Conservation (phyloP, 2,113 vertebrate species). For the Vanacampus margaritifer region DNA sequence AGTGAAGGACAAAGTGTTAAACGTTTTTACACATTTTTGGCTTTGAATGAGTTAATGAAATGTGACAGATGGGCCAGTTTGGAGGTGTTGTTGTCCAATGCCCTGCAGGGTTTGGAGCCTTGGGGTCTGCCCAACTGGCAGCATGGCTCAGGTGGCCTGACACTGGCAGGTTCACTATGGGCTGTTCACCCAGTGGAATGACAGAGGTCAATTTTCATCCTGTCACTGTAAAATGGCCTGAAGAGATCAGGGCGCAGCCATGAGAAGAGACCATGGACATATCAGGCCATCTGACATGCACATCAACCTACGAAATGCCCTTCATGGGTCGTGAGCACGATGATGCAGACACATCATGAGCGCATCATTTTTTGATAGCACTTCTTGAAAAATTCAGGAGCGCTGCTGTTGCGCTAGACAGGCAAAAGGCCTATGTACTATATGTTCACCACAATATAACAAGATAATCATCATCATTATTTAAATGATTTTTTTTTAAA, state of each 20-base stretch:
- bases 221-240: constrained; percentile 58
- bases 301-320: constrained; percentile 43
- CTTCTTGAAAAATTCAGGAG: constrained; percentile 26
- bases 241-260: constrained; percentile 37
- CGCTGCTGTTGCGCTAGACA: constrained; percentile 36
- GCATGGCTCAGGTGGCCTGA: constrained; percentile 49
- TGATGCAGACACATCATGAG: constrained; percentile 32
- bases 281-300: constrained; percentile 51
- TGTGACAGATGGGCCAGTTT: constrained; percentile 48
- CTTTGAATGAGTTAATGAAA: constrained; percentile 51
- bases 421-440: constrained; percentile 1
- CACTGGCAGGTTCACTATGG: constrained; percentile 35
- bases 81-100: constrained; percentile 29
- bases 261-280: constrained; percentile 54
- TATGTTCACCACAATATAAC: constrained; percentile 6
- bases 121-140: constrained; percentile 28
- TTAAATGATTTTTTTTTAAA: neutral
- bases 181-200: constrained; percentile 56
- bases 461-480: neutral
- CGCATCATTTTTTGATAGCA: constrained; percentile 29
- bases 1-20: no score
- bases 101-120: constrained; percentile 33
- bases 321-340: constrained; percentile 55
- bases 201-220: constrained; percentile 63
- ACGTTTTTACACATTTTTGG: no score